Percentiles rank a stretch among this genome's conserved stretches.
Conservation (phyloP, 1,140 invertebrate species). For the Megalopta genalis region DNA sequence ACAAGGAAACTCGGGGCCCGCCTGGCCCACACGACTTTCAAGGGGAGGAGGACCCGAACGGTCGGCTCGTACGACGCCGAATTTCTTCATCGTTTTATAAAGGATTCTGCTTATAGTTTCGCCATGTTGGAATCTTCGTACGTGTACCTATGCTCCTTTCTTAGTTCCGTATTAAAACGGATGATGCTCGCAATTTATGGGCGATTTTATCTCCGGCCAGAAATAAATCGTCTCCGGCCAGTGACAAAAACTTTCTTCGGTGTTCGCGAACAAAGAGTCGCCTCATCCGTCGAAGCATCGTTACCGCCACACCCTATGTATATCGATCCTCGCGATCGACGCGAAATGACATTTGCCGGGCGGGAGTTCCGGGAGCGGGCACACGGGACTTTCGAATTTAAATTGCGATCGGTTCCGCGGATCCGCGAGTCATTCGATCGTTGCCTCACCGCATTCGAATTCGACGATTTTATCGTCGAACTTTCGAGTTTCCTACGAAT, state of each 20-base stretch:
- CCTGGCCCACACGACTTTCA: neutral
- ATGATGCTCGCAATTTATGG: no score
- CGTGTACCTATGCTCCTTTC: no score
- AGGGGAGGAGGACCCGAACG: no score
- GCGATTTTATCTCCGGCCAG: no score
- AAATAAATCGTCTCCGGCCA: no score
- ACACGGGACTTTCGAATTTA: slow-evolving; percentile 68
- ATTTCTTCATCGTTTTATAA: no score
- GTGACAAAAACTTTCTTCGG: neutral
- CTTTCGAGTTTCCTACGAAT: no score
- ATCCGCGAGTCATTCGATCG: slow-evolving; percentile 58
- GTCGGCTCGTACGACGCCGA: no score
- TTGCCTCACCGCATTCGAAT: slow-evolving; percentile 49
- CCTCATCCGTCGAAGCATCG: neutral
- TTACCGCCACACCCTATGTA: slow-evolving; percentile 14
- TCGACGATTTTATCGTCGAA: neutral
- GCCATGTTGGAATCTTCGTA: no score
- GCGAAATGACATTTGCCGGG: slow-evolving; percentile 58
- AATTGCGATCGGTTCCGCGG: slow-evolving; percentile 61
- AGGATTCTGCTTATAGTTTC: no score
- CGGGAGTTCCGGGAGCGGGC: slow-evolving; percentile 64
- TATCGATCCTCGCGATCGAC: slow-evolving; percentile 46
- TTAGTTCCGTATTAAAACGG: no score
- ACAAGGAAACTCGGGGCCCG: slow-evolving; percentile 44
- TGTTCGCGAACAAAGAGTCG: neutral